Percentiles rank a stretch among this genome's conserved stretches.
These are phyloP conservation scores for Cryptotermes secundus DNA, from an alignment of 1,140 invertebrate species.

Conservation along the genomic window DNA sequence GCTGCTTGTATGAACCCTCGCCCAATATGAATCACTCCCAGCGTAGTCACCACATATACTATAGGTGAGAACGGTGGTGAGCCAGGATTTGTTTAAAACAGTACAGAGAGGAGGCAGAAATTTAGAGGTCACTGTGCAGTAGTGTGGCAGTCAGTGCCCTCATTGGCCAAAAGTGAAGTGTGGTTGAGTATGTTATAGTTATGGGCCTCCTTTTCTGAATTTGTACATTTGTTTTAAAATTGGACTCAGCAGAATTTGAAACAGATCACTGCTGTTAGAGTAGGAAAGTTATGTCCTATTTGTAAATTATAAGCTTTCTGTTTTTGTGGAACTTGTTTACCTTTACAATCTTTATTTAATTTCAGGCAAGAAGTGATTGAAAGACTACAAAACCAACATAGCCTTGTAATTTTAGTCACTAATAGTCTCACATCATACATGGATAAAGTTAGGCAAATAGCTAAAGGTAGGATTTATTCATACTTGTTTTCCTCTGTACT, in stretches of 20 bases:
- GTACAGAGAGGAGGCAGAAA: neutral
- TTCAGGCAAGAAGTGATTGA: conserved; percentile 82
- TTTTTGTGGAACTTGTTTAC: neutral
- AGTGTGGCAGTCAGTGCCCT: no score
- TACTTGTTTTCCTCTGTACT: conserved; percentile 16
- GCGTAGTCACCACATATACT: conserved; percentile 62
- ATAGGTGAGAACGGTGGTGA: conserved; percentile 53
- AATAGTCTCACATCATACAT: conserved; percentile 92
- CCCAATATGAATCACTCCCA: conserved; percentile 66
- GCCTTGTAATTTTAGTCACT: conserved; percentile 89
- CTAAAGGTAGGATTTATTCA: conserved; percentile 55
- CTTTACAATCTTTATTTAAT: conserved; percentile 44
- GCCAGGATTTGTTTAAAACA: neutral
- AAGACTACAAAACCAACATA: conserved; percentile 87
- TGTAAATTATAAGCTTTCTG: neutral
- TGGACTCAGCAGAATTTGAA: no score
- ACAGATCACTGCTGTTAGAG: no score
- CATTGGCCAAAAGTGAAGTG: no score
- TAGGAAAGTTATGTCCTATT: no score
- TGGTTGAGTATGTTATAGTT: no score
- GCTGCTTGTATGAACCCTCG: conserved; percentile 86
- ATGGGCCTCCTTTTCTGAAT: no score
- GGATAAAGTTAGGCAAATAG: conserved; percentile 74
- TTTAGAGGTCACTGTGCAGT: no score
- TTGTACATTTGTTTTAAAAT: no score